Evolutionary conservation across 1,140 invertebrate species (phyloP).

Genomic region (Monomorium pharaonis): DNA sequence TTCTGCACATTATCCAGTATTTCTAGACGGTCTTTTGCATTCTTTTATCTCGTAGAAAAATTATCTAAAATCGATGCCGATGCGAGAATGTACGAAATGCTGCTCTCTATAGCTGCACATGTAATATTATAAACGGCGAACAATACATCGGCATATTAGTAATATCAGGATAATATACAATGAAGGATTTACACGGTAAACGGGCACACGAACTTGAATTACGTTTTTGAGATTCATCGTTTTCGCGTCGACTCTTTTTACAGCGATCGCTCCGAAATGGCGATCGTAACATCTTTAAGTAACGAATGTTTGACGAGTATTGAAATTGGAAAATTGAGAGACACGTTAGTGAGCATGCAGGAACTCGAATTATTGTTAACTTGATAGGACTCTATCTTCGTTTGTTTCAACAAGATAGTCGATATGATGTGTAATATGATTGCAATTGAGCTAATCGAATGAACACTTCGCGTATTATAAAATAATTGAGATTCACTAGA

Average conservation of each 20-base stretch:
- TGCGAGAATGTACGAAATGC: constrained; percentile 60
- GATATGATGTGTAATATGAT: neutral
- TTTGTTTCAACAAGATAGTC: neutral
- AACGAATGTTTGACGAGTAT: neutral
- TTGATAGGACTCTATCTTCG: neutral
- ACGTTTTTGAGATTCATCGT: neutral
- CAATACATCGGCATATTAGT: constrained; percentile 70
- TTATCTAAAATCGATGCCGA: constrained; percentile 64
- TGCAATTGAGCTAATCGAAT: constrained; percentile 16
- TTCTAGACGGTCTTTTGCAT: constrained; percentile 47
- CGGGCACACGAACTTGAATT: constrained; percentile 15
- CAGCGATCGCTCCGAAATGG: neutral
- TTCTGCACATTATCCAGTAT: neutral
- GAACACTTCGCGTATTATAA: constrained; percentile 9
- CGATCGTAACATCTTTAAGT: neutral
- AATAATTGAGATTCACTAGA: constrained; percentile 15
- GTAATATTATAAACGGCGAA: constrained; percentile 53
- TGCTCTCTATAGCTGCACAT: constrained; percentile 20
- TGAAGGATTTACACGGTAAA: constrained; percentile 51
- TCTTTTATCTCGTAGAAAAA: constrained; percentile 76
- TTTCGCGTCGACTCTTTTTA: neutral
- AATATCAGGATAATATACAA: constrained; percentile 75
- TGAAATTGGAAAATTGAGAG: neutral
- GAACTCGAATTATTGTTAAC: neutral
- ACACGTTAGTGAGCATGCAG: neutral